Percentiles rank a stretch among this genome's conserved stretches.
Conservation (phyloP, 2,797 vertebrate species). For the Falco novaeseelandiae region DNA sequence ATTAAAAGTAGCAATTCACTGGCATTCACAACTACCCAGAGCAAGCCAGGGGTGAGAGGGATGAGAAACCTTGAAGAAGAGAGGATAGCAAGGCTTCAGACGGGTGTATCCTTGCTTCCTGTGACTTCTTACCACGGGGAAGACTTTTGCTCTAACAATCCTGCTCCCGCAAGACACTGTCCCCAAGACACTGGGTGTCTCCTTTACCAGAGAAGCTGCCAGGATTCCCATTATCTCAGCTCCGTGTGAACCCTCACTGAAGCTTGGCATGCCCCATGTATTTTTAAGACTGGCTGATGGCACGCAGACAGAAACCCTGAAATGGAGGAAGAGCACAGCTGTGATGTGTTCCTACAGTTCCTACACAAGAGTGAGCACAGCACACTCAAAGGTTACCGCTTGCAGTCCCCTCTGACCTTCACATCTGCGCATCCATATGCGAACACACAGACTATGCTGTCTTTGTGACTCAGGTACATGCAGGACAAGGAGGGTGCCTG, state of each 20-base stretch:
- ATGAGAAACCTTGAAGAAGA: not conserved
- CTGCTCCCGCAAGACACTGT: not conserved
- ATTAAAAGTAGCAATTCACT: conserved; percentile 73
- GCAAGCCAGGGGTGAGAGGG: not conserved
- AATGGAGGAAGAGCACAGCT: fast-evolving
- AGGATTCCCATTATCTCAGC: not conserved
- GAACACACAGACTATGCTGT: not conserved
- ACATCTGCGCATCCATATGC: fast-evolving
- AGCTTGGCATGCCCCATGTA: not conserved
- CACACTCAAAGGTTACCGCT: not conserved
- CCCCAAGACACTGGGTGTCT: not conserved
- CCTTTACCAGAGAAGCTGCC: not conserved
- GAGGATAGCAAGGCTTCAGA: not conserved
- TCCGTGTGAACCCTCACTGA: not conserved
- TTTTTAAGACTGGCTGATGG: not conserved
- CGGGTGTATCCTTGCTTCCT: fast-evolving
- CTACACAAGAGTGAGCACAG: not conserved
- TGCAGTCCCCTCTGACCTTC: not conserved
- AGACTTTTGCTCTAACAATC: not conserved
- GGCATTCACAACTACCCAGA: conserved; percentile 18
- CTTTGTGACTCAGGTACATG: not conserved
- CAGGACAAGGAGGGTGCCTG: not conserved
- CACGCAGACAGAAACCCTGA: not conserved
- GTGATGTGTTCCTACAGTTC: not conserved
- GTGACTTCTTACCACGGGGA: not conserved